Evolutionary conservation across 37 sponge, comb jelly and placozoan species (phyloP).

Genomic region (Aphrocallistes beatrix): DNA sequence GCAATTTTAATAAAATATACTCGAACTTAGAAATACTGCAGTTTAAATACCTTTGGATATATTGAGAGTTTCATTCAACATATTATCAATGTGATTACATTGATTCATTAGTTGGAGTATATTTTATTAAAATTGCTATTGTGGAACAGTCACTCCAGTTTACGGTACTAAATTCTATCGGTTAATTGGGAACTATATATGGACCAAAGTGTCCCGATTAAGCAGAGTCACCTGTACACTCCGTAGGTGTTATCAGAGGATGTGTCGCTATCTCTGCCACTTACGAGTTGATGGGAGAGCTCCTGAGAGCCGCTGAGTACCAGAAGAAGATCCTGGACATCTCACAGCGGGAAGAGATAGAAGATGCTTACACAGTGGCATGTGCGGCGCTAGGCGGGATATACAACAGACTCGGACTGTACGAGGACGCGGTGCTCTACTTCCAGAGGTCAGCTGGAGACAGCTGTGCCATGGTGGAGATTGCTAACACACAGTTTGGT

Average conservation of each 20-base stretch:
- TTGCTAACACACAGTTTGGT: neutral
- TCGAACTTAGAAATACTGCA: no score
- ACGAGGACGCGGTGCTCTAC: neutral
- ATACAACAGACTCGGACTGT: neutral
- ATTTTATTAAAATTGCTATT: no score
- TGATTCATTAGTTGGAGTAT: no score
- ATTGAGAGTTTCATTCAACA: no score
- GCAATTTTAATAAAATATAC: no score
- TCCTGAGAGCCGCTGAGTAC: conserved; percentile 8
- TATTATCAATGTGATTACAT: no score
- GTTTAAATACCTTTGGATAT: no score
- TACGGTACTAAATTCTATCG: no score
- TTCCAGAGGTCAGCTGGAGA: neutral
- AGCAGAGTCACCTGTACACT: no score
- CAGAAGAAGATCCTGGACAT: conserved; percentile 6
- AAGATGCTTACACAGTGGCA: neutral
- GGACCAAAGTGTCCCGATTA: no score
- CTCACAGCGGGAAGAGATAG: neutral
- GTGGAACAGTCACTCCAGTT: no score
- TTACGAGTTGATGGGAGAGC: neutral
- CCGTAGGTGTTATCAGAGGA: neutral
- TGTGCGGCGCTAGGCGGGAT: neutral
- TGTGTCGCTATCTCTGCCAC: neutral
- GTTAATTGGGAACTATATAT: no score
- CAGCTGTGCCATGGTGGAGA: neutral